phyloP scores from a whole-genome alignment of 2,888 invertebrate species.

The Acrocera orbiculus region DNA sequence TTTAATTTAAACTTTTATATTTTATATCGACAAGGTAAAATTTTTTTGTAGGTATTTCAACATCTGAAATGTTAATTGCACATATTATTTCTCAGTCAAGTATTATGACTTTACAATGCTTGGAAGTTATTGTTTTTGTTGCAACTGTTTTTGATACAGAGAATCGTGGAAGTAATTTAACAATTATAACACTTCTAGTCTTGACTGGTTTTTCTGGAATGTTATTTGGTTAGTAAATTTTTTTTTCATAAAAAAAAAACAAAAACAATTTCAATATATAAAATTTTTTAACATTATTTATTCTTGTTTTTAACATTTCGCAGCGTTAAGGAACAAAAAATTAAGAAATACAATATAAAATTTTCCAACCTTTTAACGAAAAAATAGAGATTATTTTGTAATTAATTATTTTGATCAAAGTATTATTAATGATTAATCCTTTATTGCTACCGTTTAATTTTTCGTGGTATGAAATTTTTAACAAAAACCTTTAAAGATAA shows the following conservation, averaged over 20 bases:
- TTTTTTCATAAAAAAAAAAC: neutral
- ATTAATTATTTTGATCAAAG: no score
- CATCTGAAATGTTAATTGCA: slow-evolving; percentile 61
- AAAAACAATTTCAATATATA: neutral
- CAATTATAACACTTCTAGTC: slow-evolving; percentile 45
- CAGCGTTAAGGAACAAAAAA: no score
- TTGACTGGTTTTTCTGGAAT: slow-evolving; percentile 68
- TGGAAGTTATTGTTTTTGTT: slow-evolving; percentile 32
- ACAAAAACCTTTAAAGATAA: no score
- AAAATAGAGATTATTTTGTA: no score
- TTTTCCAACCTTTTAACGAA: no score
- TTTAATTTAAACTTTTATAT: slow-evolving; percentile 2
- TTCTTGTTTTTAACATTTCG: no score
- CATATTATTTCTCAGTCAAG: slow-evolving; percentile 59
- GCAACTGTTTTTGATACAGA: slow-evolving; percentile 29
- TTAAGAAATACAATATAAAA: no score
- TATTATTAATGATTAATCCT: no score
- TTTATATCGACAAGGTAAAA: neutral
- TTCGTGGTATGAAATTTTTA: no score
- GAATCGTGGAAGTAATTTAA: slow-evolving; percentile 28
- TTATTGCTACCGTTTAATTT: no score
- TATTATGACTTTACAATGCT: slow-evolving; percentile 53
- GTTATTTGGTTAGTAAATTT: slow-evolving; percentile 41
- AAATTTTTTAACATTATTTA: neutral
- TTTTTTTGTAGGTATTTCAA: slow-evolving; percentile 39